phyloP scores from a whole-genome alignment of 2,797 vertebrate species.

The Coilia nasus region DNA sequence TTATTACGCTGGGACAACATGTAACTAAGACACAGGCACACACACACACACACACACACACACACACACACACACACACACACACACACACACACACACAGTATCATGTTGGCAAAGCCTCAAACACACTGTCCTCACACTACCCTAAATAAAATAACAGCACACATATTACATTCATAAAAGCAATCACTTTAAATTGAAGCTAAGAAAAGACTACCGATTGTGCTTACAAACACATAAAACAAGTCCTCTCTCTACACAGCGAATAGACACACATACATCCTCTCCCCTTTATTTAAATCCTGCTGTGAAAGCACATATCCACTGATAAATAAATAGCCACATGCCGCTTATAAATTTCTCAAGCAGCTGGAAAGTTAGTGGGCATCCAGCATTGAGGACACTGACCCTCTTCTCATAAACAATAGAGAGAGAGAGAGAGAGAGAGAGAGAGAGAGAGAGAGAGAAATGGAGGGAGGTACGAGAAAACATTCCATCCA shows the following conservation, averaged over 20 bases:
- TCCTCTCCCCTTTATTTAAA: neutral
- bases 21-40: slow-evolving; percentile 84
- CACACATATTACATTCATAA: slow-evolving; percentile 51
- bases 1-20: slow-evolving; percentile 86
- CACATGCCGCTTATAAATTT: neutral
- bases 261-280: neutral
- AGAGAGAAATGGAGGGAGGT: neutral
- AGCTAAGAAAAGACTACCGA: no score
- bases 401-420: neutral
- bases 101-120: neutral
- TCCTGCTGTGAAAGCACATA: neutral
- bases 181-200: no score
- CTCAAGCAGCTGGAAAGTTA: neutral
- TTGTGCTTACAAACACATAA: no score
- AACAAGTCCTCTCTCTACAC: no score
- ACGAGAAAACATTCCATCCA: neutral
- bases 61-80: slow-evolving; percentile 24
- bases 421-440: slow-evolving; percentile 25
- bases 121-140: neutral
- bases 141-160: neutral
- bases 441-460: slow-evolving; percentile 6
- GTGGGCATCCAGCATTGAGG: neutral
- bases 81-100: slow-evolving; percentile 9
- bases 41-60: slow-evolving; percentile 15
- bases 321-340: neutral